A percentile compares a stretch with the other conserved stretches of the same genome.
These are phyloP conservation scores for Rafetus swinhoei DNA, from an alignment of 2,113 vertebrate genomes.

Conservation along the genomic window DNA sequence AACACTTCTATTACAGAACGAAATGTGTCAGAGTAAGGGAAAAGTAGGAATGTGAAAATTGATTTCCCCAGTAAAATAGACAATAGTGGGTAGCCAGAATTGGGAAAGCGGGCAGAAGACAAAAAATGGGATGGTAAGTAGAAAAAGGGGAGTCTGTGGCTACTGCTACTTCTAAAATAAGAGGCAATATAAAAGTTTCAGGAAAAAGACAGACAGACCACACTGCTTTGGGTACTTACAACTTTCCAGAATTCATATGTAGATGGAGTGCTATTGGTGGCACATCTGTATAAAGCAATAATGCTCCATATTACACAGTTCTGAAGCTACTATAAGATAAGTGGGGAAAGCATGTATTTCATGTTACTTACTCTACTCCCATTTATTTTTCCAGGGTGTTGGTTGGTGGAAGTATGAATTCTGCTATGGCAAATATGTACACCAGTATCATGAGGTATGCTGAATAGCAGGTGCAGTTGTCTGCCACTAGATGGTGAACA, in stretches of 20 bases:
- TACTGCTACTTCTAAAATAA: not conserved
- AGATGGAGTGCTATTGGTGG: not conserved
- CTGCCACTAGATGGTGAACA: not conserved
- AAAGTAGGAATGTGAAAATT: not conserved
- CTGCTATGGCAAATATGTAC: slow-evolving; percentile 96
- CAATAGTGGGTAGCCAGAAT: not conserved
- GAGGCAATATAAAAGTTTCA: not conserved
- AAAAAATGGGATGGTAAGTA: not conserved
- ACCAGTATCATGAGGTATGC: slow-evolving; percentile 97
- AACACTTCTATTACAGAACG: not conserved
- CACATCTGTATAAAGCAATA: not conserved
- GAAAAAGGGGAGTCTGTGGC: not conserved
- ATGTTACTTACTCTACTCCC: not conserved
- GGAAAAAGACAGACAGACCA: not conserved
- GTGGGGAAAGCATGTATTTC: accelerated
- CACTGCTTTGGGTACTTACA: not conserved
- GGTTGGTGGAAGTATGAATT: slow-evolving; percentile 99
- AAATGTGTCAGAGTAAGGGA: not conserved
- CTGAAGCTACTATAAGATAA: not conserved
- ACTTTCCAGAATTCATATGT: not conserved
- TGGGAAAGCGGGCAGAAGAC: not conserved
- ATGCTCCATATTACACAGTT: accelerated
- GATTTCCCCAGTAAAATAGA: not conserved
- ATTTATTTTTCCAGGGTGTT: slow-evolving; percentile 85
- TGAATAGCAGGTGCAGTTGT: not conserved